Conservation (phyloP, 1,140 invertebrate species). For the Zaprionus camerounensis region DNA sequence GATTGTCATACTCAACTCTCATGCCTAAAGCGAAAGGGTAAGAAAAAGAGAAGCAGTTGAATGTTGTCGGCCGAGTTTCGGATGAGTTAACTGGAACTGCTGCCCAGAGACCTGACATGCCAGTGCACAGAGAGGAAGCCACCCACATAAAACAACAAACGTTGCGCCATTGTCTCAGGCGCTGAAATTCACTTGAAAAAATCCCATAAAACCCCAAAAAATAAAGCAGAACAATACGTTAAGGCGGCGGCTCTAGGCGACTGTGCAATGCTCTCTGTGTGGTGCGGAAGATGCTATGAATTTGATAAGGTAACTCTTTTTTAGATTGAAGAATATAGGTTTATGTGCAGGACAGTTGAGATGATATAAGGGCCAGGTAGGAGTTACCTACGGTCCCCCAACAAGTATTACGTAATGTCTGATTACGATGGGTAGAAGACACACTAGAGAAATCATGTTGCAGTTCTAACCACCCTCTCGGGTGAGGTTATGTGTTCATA, state of each 20-base stretch:
- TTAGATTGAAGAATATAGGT: background rate
- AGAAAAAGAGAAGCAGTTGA: conserved; percentile 24
- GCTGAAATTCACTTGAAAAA: conserved; percentile 80
- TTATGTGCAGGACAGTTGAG: too few species aligned
- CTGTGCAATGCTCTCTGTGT: conserved; percentile 46
- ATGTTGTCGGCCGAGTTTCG: conserved; percentile 38
- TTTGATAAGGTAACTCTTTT: background rate
- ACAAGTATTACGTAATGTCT: too few species aligned
- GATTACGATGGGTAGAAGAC: too few species aligned
- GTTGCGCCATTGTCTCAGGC: conserved; percentile 70
- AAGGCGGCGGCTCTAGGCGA: conserved; percentile 15
- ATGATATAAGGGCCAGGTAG: too few species aligned
- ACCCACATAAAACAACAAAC: conserved; percentile 76
- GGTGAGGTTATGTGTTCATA: too few species aligned
- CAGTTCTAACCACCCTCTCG: too few species aligned
- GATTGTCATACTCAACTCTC: conserved; percentile 61
- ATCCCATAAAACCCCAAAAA: conserved; percentile 54
- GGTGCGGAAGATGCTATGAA: background rate
- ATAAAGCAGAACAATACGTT: conserved; percentile 15
- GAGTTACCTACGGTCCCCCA: too few species aligned
- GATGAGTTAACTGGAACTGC: conserved; percentile 69
- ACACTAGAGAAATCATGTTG: too few species aligned
- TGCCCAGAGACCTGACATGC: conserved; percentile 33
- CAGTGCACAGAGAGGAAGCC: conserved; percentile 47
- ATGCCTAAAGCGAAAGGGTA: conserved; percentile 42